Evolutionary conservation across 2,888 invertebrate species (phyloP).

Genomic region (Drosophila affinis): DNA sequence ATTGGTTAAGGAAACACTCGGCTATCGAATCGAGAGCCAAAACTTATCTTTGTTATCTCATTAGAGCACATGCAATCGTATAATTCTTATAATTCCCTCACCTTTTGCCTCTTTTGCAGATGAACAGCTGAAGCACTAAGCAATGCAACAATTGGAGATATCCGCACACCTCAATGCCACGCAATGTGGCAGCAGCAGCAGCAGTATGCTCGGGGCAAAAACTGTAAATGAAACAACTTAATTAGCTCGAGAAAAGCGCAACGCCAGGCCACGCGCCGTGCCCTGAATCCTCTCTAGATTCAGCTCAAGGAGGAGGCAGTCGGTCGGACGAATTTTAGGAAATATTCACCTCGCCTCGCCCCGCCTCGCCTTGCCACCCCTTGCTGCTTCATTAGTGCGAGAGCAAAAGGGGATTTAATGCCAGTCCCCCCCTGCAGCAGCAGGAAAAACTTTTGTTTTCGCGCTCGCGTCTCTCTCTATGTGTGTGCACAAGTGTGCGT

Average conservation of each 20-base stretch:
- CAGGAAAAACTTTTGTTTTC: slow-evolving; percentile 33
- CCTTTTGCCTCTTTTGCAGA: slow-evolving; percentile 35
- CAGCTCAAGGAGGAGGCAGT: slow-evolving; percentile 42
- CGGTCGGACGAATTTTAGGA: slow-evolving; percentile 58
- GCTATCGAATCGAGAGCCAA: neutral
- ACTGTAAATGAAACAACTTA: slow-evolving; percentile 77
- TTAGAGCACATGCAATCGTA: slow-evolving; percentile 25
- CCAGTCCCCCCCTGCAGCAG: slow-evolving; percentile 20
- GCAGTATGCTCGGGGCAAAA: slow-evolving; percentile 67
- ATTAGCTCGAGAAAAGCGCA: slow-evolving; percentile 65
- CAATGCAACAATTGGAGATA: slow-evolving; percentile 70
- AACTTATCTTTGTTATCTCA: slow-evolving; percentile 3
- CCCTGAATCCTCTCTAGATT: neutral
- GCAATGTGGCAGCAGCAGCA: slow-evolving; percentile 41
- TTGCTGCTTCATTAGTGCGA: slow-evolving; percentile 74
- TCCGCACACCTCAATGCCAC: slow-evolving; percentile 62
- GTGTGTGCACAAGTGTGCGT: slow-evolving; percentile 7
- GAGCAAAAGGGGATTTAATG: slow-evolving; percentile 61
- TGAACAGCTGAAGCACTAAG: slow-evolving; percentile 33
- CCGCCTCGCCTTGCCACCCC: too few relatives aligned
- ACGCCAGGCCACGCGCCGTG: slow-evolving; percentile 42
- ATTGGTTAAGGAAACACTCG: too few relatives aligned
- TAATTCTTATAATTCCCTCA: slow-evolving; percentile 55
- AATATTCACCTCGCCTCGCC: slow-evolving; percentile 57
- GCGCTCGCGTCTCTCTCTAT: slow-evolving; percentile 6